Conservation (phyloP, 1,140 invertebrate genomes). For the Saxidomus purpurata region DNA sequence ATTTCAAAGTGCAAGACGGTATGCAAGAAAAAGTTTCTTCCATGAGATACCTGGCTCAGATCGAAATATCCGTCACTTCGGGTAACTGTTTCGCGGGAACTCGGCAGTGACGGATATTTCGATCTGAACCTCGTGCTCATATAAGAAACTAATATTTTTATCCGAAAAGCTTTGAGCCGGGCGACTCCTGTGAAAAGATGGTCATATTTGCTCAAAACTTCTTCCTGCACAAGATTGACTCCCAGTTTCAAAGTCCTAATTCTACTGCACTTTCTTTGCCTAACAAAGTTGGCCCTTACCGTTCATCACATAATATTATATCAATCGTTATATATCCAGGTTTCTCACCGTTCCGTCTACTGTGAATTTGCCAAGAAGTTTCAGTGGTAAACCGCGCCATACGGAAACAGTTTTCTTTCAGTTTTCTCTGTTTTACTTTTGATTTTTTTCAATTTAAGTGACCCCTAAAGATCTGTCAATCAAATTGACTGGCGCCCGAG, state of each 20-base stretch:
- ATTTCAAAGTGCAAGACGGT: too few species aligned
- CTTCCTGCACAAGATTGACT: neutral
- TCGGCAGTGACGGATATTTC: too few species aligned
- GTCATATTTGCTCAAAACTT: neutral
- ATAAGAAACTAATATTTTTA: too few species aligned
- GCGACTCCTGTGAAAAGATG: neutral
- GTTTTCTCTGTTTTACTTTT: neutral
- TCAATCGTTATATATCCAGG: neutral
- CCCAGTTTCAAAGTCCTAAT: neutral
- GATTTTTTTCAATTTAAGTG: neutral
- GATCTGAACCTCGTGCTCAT: too few species aligned
- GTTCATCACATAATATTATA: slow-evolving; percentile 1
- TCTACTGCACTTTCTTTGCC: neutral
- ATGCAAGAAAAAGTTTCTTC: too few species aligned
- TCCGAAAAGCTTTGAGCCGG: slow-evolving; percentile 22
- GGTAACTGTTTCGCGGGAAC: too few species aligned
- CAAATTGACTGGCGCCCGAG: neutral
- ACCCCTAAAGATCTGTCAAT: neutral
- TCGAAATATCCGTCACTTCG: too few species aligned
- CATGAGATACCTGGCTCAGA: too few species aligned
- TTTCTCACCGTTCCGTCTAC: neutral
- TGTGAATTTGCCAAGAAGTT: neutral
- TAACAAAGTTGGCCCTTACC: neutral
- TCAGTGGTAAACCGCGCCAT: neutral
- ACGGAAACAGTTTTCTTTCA: neutral